Base-by-base conservation (phyloP, 1,140 invertebrate species). In the Drosophila bipectinata region DNA sequence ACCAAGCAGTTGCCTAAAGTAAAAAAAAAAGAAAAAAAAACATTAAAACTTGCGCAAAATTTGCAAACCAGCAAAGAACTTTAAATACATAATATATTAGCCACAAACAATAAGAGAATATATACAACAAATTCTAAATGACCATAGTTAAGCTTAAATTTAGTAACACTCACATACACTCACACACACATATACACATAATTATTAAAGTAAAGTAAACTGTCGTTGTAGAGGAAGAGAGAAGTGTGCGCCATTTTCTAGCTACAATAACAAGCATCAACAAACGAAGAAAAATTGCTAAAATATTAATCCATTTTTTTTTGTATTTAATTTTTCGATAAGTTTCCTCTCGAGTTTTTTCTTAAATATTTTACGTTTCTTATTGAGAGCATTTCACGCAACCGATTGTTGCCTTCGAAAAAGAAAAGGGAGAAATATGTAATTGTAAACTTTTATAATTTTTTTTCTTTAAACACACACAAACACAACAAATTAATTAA, bases 71-170 rank as follows among this genome's bases (percentile, higher is more conserved):
- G 83, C 82, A 87, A 78, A 85, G 39, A 85, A 85, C 82, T 85
- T 85, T 85, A 85, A 82, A 74, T 81, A 71, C 72, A 82, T 77
- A 72, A 63, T 85, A 80, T 67, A 80, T 67, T 73, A 81, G 75
- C 75, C 57, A 80, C 74, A 80, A 75, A 76, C 62, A 76, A 87
- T 81, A 81, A 85, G 72, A 68, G 66, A 77, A 77, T 57, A 82
- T 82, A 77, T 85, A 85, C 82, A 77, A 85, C 74, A 82, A 85
- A 85, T 85, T 85, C 82, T 85, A 85, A 85, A 87, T 85, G 83
- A 87, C 78, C 83, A 85, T 85, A 85, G 79, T 85, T 85, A 85
- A 85, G 82, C 79, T 87, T 85, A 85, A 82, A 68, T 72, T 88
- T 85, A 85, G 82, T 85, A 75, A 77, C 56, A 84, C 75, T 53